Percentiles rank a stretch among this genome's conserved stretches.
Evolutionary conservation across 1,140 invertebrate species (phyloP).

Genomic region (Holotrichia oblita): DNA sequence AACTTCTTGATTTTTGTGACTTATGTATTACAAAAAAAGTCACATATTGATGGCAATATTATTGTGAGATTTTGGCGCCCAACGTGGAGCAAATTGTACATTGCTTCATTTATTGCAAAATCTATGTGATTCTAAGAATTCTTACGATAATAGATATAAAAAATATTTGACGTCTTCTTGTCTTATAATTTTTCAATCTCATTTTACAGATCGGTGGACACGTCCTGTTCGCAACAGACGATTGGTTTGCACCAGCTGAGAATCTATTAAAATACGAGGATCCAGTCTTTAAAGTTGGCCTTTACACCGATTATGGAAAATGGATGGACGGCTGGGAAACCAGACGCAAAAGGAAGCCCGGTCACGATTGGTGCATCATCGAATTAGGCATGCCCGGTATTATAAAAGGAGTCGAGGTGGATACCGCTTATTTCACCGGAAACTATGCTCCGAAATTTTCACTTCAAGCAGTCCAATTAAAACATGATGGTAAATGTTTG

Average conservation of each 20-base stretch:
- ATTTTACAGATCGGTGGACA: constrained; percentile 65
- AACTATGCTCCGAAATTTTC: constrained; percentile 73
- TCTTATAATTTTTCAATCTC: neutral
- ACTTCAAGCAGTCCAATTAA: constrained; percentile 68
- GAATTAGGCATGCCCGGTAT: constrained; percentile 67
- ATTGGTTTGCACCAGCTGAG: constrained; percentile 75
- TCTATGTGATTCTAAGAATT: too few relatives aligned
- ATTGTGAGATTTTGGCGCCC: too few relatives aligned
- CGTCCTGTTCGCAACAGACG: constrained; percentile 73
- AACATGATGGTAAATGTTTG: constrained; percentile 61
- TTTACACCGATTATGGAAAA: constrained; percentile 73
- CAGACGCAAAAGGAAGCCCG: constrained; percentile 67
- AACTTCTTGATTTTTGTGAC: too few relatives aligned
- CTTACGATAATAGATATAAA: too few relatives aligned
- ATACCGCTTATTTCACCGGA: constrained; percentile 75
- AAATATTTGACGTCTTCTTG: too few relatives aligned
- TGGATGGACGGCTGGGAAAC: constrained; percentile 82
- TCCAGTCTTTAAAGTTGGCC: constrained; percentile 67
- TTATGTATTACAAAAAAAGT: too few relatives aligned
- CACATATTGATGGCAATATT: too few relatives aligned
- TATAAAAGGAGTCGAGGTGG: constrained; percentile 69
- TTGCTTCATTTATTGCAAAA: too few relatives aligned
- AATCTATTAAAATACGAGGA: constrained; percentile 68
- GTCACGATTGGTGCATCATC: constrained; percentile 75
- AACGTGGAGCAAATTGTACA: neutral